Evolutionary conservation across 1,140 invertebrate genomes (phyloP), one percentile per base, ranked within the genome.

Genomic region (Anastrepha ludens): DNA sequence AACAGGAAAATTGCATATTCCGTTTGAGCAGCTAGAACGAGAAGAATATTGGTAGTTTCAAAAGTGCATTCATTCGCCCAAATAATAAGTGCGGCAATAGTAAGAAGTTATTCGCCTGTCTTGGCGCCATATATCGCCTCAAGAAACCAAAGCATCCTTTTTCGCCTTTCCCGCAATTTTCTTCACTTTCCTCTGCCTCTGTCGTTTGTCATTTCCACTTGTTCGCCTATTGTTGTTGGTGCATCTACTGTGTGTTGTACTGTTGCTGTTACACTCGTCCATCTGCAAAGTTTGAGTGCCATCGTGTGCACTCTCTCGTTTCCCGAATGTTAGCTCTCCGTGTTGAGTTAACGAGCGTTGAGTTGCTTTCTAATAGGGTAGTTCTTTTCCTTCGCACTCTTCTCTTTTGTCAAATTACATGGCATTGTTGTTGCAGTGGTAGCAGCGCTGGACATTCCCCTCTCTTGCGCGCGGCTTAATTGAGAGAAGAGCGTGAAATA

Each of bases 151-250:
- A 55, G 74, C 74, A 81, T 81, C 74, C 74, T 81, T 81, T 81
- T 81, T 41, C 74, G 47, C 20, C 74, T 81, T 58, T 55, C 74
- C 47, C 74, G 74, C 74, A 81, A 81, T 81, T 81, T 81, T 81
- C 74, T 55, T 81, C 74, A 81, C 74, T 81, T 81, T 81, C 47
- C 74, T 50, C 74, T 50, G n/a, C 29, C 29, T 0, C 29, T 55
- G 47, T 81, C 11, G 47, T 29, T 81, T 81, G 74, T n/a, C 47
- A 81, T 81, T 81, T 81, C 74, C 74, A 81, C 74, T 81, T 81
- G 74, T 81, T 55, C 47, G 44, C n/a, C 15, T 13, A 44, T 55
- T 55, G 50, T 81, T 41, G 50, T 17, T 55, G n/a, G 47, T 81
- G 74, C 47, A 47, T 81, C 8, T 6, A 29, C 29, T n/a, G 39